Conservation (phyloP, 2,113 vertebrate species). For the Beaufortia kweichowensis region DNA sequence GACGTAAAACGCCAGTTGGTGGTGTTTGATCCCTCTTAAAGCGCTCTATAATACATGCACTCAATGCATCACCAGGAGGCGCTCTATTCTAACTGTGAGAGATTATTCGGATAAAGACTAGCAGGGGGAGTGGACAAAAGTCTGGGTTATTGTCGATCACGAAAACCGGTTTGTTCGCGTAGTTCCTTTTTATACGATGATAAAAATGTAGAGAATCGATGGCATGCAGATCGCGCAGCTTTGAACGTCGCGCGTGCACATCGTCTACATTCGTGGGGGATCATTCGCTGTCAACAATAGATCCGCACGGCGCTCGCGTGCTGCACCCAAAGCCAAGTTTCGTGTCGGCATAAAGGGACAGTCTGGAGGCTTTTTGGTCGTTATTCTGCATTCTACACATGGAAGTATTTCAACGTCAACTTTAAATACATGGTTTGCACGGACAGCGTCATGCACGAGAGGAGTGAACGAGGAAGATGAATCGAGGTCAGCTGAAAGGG, state of each 20-base stretch:
- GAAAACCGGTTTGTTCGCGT: slow-evolving; percentile 23
- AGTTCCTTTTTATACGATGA: not conserved
- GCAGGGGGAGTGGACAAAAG: slow-evolving; percentile 15
- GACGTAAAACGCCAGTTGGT: slow-evolving; percentile 5
- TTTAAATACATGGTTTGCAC: slow-evolving; percentile 1
- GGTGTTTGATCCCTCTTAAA: slow-evolving; percentile 9
- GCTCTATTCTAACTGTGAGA: slow-evolving; percentile 9
- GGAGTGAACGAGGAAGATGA: slow-evolving; percentile 34
- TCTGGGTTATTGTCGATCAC: slow-evolving; percentile 6
- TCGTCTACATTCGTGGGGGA: slow-evolving; percentile 6
- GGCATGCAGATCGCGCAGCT: not conserved
- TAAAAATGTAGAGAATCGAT: slow-evolving; percentile 4
- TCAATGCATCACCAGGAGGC: not conserved
- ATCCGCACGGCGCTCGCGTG: not conserved
- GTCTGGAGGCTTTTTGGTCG: not conserved
- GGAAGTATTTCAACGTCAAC: slow-evolving; percentile 1
- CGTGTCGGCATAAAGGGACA: not conserved
- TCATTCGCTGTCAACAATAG: slow-evolving; percentile 27
- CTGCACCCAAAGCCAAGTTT: slow-evolving; percentile 30
- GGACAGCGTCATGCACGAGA: slow-evolving; percentile 11
- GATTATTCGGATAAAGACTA: not conserved
- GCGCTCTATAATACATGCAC: not conserved
- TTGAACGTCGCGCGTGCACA: not conserved
- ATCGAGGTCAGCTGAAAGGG: slow-evolving; percentile 37
- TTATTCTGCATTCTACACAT: not conserved